Conservation (phyloP, 2,888 invertebrate genomes). For the Dolichopus griseipennis region DNA sequence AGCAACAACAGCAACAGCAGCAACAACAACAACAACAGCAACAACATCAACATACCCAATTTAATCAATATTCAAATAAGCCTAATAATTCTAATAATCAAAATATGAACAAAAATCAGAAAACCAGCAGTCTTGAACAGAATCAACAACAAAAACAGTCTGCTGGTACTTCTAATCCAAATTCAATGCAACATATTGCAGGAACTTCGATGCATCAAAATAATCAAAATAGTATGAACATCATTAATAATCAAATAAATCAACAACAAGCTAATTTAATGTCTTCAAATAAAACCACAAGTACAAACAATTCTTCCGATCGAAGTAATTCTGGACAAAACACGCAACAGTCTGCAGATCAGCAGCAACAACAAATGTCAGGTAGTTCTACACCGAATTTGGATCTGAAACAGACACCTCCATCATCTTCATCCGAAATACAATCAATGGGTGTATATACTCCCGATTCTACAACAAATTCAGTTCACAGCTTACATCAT, state of each 20-base stretch:
- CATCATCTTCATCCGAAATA: constrained; percentile 47
- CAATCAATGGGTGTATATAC: constrained; percentile 82
- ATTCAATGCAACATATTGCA: constrained; percentile 23
- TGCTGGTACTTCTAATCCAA: constrained; percentile 20
- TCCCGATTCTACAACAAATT: constrained; percentile 74
- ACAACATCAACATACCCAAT: constrained; percentile 23
- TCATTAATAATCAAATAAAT: constrained; percentile 24
- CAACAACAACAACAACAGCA: constrained; percentile 22
- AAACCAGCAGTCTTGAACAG: constrained; percentile 20
- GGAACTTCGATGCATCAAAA: constrained; percentile 14
- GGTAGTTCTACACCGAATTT: constrained; percentile 43
- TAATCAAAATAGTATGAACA: constrained; percentile 22
- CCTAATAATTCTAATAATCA: constrained; percentile 22
- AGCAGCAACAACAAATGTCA: constrained; percentile 16
- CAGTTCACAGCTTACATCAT: constrained; percentile 68
- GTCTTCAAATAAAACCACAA: constrained; percentile 18
- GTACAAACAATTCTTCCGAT: neutral
- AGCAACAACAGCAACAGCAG: constrained; percentile 22
- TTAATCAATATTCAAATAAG: constrained; percentile 22
- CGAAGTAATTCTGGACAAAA: neutral
- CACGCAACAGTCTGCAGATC: neutral
- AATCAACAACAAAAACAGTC: constrained; percentile 21
- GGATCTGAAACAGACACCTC: constrained; percentile 38
- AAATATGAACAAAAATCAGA: constrained; percentile 19
- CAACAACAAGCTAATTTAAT: constrained; percentile 10